Conservation (phyloP, 2,888 invertebrate species). For the Imbricaverruca yamaguchii region DNA sequence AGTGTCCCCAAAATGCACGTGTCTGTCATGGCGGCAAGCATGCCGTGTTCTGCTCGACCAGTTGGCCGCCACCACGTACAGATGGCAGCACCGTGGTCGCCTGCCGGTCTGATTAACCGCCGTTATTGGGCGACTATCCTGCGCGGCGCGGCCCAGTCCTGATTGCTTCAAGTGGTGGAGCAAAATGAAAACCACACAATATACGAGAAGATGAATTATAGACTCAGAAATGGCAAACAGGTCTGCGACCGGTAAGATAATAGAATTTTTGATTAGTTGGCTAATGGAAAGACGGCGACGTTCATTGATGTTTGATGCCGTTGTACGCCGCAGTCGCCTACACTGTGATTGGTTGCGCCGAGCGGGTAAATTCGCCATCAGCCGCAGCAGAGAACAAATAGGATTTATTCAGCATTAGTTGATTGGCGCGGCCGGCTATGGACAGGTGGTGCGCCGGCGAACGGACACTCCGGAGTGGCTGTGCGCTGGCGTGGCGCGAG, state of each 20-base stretch:
- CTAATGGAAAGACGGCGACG: slow-evolving; percentile 15
- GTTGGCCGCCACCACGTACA: too few species aligned
- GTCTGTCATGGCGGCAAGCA: too few species aligned
- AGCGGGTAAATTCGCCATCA: background rate
- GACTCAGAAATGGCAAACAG: slow-evolving; percentile 11
- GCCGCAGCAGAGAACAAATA: background rate
- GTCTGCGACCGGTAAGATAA: slow-evolving; percentile 4
- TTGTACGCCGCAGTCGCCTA: background rate
- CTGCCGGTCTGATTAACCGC: too few species aligned
- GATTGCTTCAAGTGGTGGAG: background rate
- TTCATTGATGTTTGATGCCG: slow-evolving; percentile 12
- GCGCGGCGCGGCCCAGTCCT: too few species aligned
- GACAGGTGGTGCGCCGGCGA: background rate
- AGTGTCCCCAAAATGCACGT: too few species aligned
- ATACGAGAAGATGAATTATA: slow-evolving; percentile 13
- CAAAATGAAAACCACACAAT: slow-evolving; percentile 19
- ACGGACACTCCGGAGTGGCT: too few species aligned
- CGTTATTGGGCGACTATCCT: too few species aligned
- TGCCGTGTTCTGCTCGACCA: too few species aligned
- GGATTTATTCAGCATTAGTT: slow-evolving; percentile 20
- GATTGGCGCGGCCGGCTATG: background rate
- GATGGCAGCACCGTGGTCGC: too few species aligned
- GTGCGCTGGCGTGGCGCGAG: too few species aligned
- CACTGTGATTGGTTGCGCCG: background rate
- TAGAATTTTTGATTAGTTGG: slow-evolving; percentile 18